Base-by-base conservation (phyloP, 2,888 invertebrate genomes). In the Thereva unica region DNA sequence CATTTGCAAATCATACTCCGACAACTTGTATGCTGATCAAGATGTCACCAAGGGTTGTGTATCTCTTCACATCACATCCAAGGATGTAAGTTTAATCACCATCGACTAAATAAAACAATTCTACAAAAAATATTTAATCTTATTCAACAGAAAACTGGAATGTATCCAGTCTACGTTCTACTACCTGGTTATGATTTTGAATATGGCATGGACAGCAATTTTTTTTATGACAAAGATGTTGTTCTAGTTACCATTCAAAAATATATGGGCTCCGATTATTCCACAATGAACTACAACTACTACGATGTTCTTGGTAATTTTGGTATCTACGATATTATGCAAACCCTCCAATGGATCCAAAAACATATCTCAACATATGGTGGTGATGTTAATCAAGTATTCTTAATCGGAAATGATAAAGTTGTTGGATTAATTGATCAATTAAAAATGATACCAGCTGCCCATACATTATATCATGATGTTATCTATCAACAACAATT, bases 381-480 rank as follows among this genome's bases (percentile, higher is more conserved):
- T 49, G 83, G 83, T 3, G 78, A 82, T 71, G 75, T 78, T 4
- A 66, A 70, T 8, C 71, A 70, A 23, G 77, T 83, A 0, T 83
- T 82, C 3, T 71, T 82, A 5, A 77, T 80, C 68, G 83, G 83
- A 5, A 80, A 83, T 67, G 82, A 82, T 67, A 79, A 82, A 4
- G 83, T 82, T 7, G 78, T 74, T 4, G 76, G 74, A 5, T 80
- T 81, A 2, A 81, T 80, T 0, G 76, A 78, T 0, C 73, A 78
- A 6, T 74, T 81, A 67, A 67, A 76, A 47, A 68, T 76, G 44
- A 78, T 77, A 67, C 78, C 78, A 12, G 68, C 76, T 8, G 75
- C 69, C 6, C 41, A 73, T 78, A 79, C 76, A 35, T 73, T 82
- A 47, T 82, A 83, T 70, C 76, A 77, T 56, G 73, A 78, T 55